Conservation (phyloP, 2,113 vertebrate species). For the Riparia riparia region DNA sequence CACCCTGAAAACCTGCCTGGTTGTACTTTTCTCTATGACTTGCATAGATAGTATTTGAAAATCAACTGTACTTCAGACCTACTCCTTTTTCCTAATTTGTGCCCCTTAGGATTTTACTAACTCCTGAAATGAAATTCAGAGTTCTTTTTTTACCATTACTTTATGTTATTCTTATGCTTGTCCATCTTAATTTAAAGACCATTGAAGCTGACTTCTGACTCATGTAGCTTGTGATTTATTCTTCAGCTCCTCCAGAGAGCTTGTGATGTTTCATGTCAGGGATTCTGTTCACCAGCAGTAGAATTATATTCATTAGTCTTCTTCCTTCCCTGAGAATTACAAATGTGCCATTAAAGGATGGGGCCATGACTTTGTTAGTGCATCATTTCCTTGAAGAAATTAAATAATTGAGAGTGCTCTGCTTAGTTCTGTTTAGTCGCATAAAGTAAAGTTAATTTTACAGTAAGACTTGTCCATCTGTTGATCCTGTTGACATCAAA, state of each 20-base stretch:
- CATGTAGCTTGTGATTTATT: slow-evolving; percentile 46
- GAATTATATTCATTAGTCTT: slow-evolving; percentile 25
- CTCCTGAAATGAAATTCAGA: not conserved
- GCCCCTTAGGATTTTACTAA: not conserved
- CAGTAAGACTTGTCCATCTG: not conserved
- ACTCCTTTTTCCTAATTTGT: not conserved
- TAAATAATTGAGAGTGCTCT: slow-evolving; percentile 33
- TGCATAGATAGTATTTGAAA: not conserved
- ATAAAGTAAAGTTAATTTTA: slow-evolving; percentile 1
- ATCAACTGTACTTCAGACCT: not conserved
- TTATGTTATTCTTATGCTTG: not conserved
- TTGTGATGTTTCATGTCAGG: slow-evolving; percentile 37
- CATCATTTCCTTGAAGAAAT: slow-evolving; percentile 63
- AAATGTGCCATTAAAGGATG: slow-evolving; percentile 26
- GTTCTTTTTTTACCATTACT: slow-evolving; percentile 9
- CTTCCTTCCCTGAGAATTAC: slow-evolving; percentile 9
- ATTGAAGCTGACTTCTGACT: slow-evolving; percentile 56
- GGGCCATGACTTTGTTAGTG: slow-evolving; percentile 28
- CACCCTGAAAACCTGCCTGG: not conserved
- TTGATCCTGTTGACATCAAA: slow-evolving; percentile 22
- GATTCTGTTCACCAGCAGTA: slow-evolving; percentile 4
- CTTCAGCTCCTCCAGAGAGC: not conserved
- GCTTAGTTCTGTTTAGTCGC: not conserved
- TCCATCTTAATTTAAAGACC: slow-evolving; percentile 48
- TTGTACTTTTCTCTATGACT: not conserved